A percentile compares a stretch with the other conserved stretches of the same genome.
Conservation (phyloP, 2,797 vertebrate genomes). For the Fistularia commersonii region DNA sequence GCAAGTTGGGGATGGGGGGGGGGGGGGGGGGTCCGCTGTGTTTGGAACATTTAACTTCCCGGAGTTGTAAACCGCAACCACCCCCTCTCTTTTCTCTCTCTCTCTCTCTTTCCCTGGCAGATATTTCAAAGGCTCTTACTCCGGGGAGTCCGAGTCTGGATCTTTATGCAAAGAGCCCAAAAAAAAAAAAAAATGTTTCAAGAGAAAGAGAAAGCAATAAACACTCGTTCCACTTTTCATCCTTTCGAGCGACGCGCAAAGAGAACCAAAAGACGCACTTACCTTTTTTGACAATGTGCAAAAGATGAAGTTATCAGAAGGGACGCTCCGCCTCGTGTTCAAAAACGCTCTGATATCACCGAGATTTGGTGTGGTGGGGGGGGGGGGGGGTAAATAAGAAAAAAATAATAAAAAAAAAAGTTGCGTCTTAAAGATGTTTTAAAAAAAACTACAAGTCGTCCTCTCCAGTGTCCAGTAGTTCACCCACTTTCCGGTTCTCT, state of each 20-base stretch:
- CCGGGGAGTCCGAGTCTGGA: constrained; percentile 44
- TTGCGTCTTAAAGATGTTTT: too few relatives aligned
- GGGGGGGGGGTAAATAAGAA: too few relatives aligned
- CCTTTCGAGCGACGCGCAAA: too few relatives aligned
- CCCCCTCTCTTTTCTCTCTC: constrained; percentile 32
- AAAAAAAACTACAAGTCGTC: constrained; percentile 26
- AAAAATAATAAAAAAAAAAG: too few relatives aligned
- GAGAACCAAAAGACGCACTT: constrained; percentile 24
- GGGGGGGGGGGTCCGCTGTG: constrained; percentile 19
- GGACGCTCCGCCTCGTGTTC: constrained; percentile 27
- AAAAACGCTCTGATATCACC: constrained; percentile 28
- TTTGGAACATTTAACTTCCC: constrained; percentile 73
- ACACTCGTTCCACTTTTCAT: too few relatives aligned
- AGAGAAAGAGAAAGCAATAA: background rate
- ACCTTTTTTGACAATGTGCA: constrained; percentile 43
- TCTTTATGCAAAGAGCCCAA: background rate
- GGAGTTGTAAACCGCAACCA: constrained; percentile 68
- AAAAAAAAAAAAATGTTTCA: constrained; percentile 19
- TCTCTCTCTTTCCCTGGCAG: constrained; percentile 48
- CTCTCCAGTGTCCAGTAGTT: constrained; percentile 55
- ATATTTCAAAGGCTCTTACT: constrained; percentile 61
- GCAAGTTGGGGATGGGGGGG: constrained; percentile 63
- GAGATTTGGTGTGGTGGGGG: background rate
- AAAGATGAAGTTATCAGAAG: constrained; percentile 29
- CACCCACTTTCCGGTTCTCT: constrained; percentile 51